Conservation (phyloP, 2,888 invertebrate species). For the Iselma pallidipennis region DNA sequence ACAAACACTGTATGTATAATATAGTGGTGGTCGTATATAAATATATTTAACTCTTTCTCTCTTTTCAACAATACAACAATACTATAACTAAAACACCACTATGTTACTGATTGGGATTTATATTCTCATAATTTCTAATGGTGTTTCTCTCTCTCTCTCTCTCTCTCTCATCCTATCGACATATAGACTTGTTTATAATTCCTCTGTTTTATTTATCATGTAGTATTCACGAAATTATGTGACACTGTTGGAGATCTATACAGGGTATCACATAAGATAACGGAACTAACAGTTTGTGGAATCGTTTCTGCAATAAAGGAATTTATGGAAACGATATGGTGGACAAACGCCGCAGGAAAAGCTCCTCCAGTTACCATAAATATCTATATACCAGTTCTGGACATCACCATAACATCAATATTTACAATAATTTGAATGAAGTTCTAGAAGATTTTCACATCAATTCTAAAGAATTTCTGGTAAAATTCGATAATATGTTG, state of each 20-base stretch:
- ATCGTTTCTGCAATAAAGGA: conserved; percentile 32
- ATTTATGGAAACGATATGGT: not conserved
- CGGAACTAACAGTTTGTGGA: conserved; percentile 37
- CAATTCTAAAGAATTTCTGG: too few species aligned
- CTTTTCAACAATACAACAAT: conserved; percentile 34
- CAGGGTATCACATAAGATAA: conserved; percentile 35
- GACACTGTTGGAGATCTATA: conserved; percentile 42
- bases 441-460: too few species aligned
- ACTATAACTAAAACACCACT: conserved; percentile 28
- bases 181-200: conserved; percentile 38
- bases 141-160: conserved; percentile 24
- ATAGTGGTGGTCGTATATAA: conserved; percentile 34
- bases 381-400: not conserved
- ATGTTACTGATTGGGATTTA: conserved; percentile 51
- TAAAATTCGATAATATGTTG: not conserved
- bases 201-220: conserved; percentile 44
- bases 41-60: too few species aligned
- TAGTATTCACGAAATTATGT: conserved; percentile 47
- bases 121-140: conserved; percentile 51
- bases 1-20: conserved; percentile 41
- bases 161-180: conserved; percentile 23
- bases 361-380: not conserved
- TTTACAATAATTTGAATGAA: too few species aligned
- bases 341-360: not conserved
- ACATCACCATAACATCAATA: too few species aligned